These are phyloP conservation scores for Azorinus chamasolen DNA, from an alignment of 2,888 invertebrate species.

Conservation along the genomic window DNA sequence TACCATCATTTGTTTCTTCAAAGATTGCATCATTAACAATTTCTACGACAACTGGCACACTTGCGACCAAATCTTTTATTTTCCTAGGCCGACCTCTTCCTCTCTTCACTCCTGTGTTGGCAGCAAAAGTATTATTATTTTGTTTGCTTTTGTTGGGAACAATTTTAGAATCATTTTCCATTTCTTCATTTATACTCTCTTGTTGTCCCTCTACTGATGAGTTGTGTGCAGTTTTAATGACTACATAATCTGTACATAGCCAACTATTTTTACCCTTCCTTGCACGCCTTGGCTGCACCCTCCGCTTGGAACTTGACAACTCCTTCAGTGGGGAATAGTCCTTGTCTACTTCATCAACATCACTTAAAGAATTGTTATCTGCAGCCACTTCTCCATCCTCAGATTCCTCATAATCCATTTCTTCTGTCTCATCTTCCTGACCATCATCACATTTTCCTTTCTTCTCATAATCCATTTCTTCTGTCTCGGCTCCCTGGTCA, in stretches of 20 bases:
- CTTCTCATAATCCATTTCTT: too few species aligned
- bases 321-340: slow-evolving; percentile 61
- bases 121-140: background rate
- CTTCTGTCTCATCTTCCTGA: slow-evolving; percentile 33
- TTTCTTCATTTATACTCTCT: slow-evolving; percentile 3
- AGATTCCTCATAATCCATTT: slow-evolving; percentile 30
- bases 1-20: too few species aligned
- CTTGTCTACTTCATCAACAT: slow-evolving; percentile 37
- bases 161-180: background rate
- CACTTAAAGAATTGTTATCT: slow-evolving; percentile 10
- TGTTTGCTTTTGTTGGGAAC: background rate
- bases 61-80: background rate
- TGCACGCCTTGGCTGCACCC: slow-evolving; percentile 69
- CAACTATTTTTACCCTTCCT: slow-evolving; percentile 70
- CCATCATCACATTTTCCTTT: slow-evolving; percentile 20
- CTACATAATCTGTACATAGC: slow-evolving; percentile 57
- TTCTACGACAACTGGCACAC: too few species aligned
- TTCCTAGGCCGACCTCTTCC: slow-evolving; percentile 63
- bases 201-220: background rate
- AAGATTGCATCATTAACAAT: too few species aligned
- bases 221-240: slow-evolving; percentile 34
- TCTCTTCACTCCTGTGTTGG: slow-evolving; percentile 35
- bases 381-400: slow-evolving; percentile 13
- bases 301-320: slow-evolving; percentile 19
- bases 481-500: slow-evolving; percentile 38